These are phyloP conservation scores for Pseudomyrmex flavicornis DNA, from an alignment of 1,140 invertebrate species.

Conservation along the genomic window DNA sequence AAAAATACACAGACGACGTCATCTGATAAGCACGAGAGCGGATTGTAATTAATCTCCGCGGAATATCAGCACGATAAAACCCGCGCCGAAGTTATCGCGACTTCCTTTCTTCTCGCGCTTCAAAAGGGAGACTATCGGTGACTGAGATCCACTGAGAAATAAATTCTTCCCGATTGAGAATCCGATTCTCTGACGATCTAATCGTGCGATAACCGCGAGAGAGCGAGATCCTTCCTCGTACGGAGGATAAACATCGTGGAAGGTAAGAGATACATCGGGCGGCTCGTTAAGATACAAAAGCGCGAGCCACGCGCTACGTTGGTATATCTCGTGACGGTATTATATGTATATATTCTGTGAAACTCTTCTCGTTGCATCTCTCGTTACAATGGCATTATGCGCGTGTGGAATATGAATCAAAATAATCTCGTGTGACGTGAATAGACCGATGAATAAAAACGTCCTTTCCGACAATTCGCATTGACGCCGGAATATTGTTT, in stretches of 20 bases:
- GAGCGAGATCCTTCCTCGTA: constrained; percentile 49
- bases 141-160: constrained; percentile 38
- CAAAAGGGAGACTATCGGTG: constrained; percentile 11
- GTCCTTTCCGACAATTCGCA: not conserved
- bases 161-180: constrained; percentile 47
- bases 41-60: constrained; percentile 20
- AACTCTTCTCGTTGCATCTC: not conserved
- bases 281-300: constrained; percentile 46
- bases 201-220: constrained; percentile 47
- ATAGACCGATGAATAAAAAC: not conserved
- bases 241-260: constrained; percentile 39
- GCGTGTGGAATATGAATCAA: not conserved
- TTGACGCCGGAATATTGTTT: too few relatives aligned
- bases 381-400: not conserved
- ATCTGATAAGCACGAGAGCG: not conserved
- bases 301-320: constrained; percentile 24
- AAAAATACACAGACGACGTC: not conserved
- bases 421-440: not conserved
- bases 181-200: constrained; percentile 44
- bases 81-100: constrained; percentile 23
- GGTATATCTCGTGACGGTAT: not conserved
- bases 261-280: constrained; percentile 39
- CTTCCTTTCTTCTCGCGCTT: constrained; percentile 21
- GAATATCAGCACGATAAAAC: constrained; percentile 30
- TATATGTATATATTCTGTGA: not conserved